Percentiles rank a stretch among this genome's conserved stretches.
Evolutionary conservation across 2,888 invertebrate species (phyloP).

Genomic region (Eupsilia transversa): DNA sequence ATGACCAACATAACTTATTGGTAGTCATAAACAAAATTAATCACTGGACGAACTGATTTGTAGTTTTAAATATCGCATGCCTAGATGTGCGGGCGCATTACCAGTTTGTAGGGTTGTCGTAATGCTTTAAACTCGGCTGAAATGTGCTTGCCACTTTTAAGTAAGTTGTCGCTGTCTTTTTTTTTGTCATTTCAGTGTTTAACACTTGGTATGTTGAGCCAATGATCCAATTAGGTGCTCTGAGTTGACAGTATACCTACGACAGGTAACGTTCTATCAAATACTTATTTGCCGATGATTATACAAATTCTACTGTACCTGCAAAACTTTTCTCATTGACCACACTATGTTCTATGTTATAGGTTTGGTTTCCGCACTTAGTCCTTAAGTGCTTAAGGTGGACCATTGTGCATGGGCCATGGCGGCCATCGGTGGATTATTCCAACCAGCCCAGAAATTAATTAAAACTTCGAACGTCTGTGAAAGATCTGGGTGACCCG

Average conservation of each 20-base stretch:
- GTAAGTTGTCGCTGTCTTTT: not conserved
- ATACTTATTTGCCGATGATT: not conserved
- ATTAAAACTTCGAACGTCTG: no score
- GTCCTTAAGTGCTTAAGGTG: no score
- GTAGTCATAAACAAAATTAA: slow-evolving; percentile 32
- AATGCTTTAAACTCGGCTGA: not conserved
- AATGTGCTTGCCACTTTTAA: not conserved
- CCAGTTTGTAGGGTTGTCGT: slow-evolving; percentile 2
- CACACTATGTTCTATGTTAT: no score
- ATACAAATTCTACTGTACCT: not conserved
- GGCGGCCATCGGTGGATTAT: no score
- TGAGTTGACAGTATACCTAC: not conserved
- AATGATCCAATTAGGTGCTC: not conserved
- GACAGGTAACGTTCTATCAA: not conserved
- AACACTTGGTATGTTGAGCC: not conserved
- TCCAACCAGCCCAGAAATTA: no score
- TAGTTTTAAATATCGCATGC: slow-evolving; percentile 44
- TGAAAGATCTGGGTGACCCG: no score
- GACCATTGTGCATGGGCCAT: no score
- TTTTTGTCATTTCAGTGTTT: not conserved
- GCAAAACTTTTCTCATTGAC: not conserved
- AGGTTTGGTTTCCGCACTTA: no score
- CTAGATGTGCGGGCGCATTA: slow-evolving; percentile 5
- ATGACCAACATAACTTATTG: not conserved
- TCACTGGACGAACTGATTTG: slow-evolving; percentile 33